phyloP scores from a whole-genome alignment of 1,140 invertebrate species.

The Chlorops oryzae region DNA sequence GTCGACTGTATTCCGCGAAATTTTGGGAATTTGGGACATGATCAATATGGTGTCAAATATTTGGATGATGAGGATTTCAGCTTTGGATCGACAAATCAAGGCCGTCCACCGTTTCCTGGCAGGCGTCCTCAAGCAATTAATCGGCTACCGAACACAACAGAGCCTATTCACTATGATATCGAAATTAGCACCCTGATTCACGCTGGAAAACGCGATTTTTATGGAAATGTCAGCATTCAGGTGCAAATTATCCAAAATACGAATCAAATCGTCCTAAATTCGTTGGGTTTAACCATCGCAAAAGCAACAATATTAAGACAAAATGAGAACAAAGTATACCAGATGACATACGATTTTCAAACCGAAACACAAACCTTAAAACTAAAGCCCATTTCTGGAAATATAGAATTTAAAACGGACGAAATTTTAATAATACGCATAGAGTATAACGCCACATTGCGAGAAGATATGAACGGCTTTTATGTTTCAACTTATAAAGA shows the following conservation, averaged over 20 bases:
- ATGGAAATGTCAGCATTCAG: slow-evolving; percentile 55
- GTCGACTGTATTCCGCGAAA: no score
- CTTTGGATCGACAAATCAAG: no score
- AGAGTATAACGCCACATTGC: slow-evolving; percentile 51
- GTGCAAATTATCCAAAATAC: slow-evolving; percentile 38
- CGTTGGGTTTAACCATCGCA: slow-evolving; percentile 31
- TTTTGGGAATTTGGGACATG: no score
- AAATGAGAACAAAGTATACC: not conserved
- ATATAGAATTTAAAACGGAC: slow-evolving; percentile 23
- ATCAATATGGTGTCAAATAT: no score
- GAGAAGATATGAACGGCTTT: slow-evolving; percentile 64
- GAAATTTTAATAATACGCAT: slow-evolving; percentile 49
- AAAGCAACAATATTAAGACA: slow-evolving; percentile 20
- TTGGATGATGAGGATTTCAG: no score
- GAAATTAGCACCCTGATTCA: slow-evolving; percentile 56
- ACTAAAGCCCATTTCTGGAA: slow-evolving; percentile 20
- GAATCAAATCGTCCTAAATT: slow-evolving; percentile 50
- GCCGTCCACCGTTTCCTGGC: no score
- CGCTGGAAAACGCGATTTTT: slow-evolving; percentile 50
- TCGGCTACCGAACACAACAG: slow-evolving; percentile 55
- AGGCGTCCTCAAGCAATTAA: no score
- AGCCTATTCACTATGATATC: slow-evolving; percentile 60
- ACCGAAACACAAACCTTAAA: slow-evolving; percentile 31
- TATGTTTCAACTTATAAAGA: slow-evolving; percentile 71
- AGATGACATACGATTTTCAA: no score